These are phyloP conservation scores for Coenonympha arcania DNA, from an alignment of 2,888 invertebrate species.

Conservation along the genomic window DNA sequence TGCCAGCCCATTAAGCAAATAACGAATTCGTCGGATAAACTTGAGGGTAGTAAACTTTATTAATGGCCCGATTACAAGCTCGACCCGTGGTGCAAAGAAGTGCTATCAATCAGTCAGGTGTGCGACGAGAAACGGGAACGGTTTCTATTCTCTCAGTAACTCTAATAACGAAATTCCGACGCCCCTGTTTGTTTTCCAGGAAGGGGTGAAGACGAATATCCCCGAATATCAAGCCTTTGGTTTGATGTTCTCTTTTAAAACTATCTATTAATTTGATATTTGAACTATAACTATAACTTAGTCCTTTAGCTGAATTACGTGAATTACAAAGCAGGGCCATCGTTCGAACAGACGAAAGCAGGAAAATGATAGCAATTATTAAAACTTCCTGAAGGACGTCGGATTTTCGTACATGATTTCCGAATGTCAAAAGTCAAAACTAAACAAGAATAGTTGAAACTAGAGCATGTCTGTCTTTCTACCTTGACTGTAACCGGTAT, in stretches of 20 bases:
- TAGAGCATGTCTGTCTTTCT: too few species aligned
- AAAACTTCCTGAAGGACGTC: background rate
- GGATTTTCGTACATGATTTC: too few species aligned
- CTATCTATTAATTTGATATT: background rate
- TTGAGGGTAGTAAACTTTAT: slow-evolving; percentile 73
- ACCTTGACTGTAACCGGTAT: too few species aligned
- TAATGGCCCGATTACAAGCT: slow-evolving; percentile 75
- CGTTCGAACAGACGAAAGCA: too few species aligned
- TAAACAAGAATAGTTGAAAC: too few species aligned
- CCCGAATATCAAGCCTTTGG: slow-evolving; percentile 31
- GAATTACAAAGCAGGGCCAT: too few species aligned
- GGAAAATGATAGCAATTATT: background rate
- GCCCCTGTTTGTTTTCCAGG: slow-evolving; percentile 67
- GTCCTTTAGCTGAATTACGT: too few species aligned
- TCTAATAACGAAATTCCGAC: slow-evolving; percentile 74
- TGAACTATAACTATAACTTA: too few species aligned
- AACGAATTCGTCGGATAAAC: slow-evolving; percentile 71
- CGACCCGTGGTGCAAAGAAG: slow-evolving; percentile 74
- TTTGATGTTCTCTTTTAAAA: slow-evolving; percentile 35
- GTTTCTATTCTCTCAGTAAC: slow-evolving; percentile 64
- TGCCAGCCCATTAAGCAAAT: slow-evolving; percentile 72
- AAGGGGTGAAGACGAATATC: slow-evolving; percentile 72
- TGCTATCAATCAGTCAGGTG: slow-evolving; percentile 75
- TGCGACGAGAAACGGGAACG: slow-evolving; percentile 64
- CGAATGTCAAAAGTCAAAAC: too few species aligned